Percentiles rank a stretch among this genome's conserved stretches.
Conservation (phyloP, 2,113 vertebrate genomes). For the Oreochromis spilurus region DNA sequence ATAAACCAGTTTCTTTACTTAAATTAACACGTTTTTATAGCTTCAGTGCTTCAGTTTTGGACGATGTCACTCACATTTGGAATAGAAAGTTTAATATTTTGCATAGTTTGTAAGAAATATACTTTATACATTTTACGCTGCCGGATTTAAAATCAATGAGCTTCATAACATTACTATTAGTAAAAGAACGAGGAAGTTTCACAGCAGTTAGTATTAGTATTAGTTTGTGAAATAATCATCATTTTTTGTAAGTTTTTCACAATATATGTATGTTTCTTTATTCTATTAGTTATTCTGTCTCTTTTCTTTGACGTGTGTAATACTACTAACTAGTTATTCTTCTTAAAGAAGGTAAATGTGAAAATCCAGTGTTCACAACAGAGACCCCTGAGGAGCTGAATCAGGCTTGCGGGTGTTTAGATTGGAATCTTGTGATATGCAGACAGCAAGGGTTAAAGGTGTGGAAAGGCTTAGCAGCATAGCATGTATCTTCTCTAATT, state of each 20-base stretch:
- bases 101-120: background rate
- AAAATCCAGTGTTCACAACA: background rate
- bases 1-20: background rate
- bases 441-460: constrained; percentile 70
- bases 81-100: background rate
- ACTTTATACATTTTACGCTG: background rate
- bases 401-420: background rate
- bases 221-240: background rate
- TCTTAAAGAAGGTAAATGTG: background rate
- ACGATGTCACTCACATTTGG: background rate
- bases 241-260: background rate
- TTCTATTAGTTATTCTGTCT: background rate
- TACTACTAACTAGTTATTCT: background rate
- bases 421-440: constrained; percentile 23
- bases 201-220: background rate
- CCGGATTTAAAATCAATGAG: background rate
- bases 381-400: constrained; percentile 1
- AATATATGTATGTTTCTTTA: background rate
- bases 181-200: background rate
- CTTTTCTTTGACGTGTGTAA: background rate
- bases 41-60: background rate
- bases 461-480: constrained; percentile 41
- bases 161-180: background rate
- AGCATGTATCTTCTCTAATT: constrained; percentile 71
- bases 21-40: background rate